These are phyloP conservation scores for Lampris incognitus DNA, from an alignment of 2,113 vertebrate genomes.

Conservation along the genomic window DNA sequence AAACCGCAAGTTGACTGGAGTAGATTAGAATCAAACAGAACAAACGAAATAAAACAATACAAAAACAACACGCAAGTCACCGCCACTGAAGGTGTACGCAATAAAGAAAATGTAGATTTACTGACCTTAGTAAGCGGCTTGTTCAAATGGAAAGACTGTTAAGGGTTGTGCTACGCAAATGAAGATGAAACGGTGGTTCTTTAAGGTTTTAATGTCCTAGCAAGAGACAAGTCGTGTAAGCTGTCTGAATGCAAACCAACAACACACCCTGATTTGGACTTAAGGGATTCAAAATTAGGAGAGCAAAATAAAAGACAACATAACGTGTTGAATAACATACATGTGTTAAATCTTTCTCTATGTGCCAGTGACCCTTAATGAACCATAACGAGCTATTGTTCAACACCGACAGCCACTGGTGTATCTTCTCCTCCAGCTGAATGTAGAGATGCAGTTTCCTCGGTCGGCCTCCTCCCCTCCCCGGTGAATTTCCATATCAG, in stretches of 20 bases:
- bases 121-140: slow-evolving; percentile 35
- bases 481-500: slow-evolving; percentile 53
- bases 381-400: slow-evolving; percentile 25
- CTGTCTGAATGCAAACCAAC: slow-evolving; percentile 44
- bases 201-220: slow-evolving; percentile 35
- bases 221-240: slow-evolving; percentile 40
- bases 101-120: slow-evolving; percentile 32
- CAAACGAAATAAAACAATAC: slow-evolving; percentile 30
- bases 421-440: slow-evolving; percentile 42
- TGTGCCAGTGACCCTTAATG: slow-evolving; percentile 69
- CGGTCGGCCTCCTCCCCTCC: slow-evolving; percentile 45
- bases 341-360: slow-evolving; percentile 61
- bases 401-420: slow-evolving; percentile 42
- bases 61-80: slow-evolving; percentile 49
- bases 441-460: slow-evolving; percentile 59
- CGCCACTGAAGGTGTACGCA: slow-evolving; percentile 28
- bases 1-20: slow-evolving; percentile 49
- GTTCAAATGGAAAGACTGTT: slow-evolving; percentile 47
- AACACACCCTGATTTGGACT: slow-evolving; percentile 14
- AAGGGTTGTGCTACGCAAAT: slow-evolving; percentile 36
- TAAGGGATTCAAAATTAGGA: slow-evolving; percentile 7
- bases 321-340: slow-evolving; percentile 40
- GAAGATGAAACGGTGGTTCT: slow-evolving; percentile 29
- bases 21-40: slow-evolving; percentile 36
- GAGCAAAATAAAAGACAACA: slow-evolving; percentile 48